Evolutionary conservation across 2,888 invertebrate genomes (phyloP).

Genomic region (Homarus gammarus): DNA sequence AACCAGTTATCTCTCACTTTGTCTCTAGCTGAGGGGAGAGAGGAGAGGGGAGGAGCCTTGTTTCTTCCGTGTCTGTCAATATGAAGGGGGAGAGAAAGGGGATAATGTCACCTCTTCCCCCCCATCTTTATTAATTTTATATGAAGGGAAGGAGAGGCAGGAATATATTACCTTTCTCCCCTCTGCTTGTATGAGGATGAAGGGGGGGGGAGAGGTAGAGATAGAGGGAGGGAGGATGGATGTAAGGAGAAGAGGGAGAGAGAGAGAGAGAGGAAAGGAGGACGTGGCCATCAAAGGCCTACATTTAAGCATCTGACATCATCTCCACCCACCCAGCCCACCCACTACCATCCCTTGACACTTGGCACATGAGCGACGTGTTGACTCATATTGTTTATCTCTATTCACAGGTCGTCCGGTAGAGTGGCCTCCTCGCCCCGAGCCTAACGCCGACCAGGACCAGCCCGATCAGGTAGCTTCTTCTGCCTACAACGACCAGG

Average conservation of each 20-base stretch:
- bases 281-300: too few relatives aligned
- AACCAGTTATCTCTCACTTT: too few relatives aligned
- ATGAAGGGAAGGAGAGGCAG: too few relatives aligned
- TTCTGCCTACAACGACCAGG: slow-evolving; percentile 9
- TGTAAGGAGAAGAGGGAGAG: slow-evolving; percentile 14
- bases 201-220: background rate
- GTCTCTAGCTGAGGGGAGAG: too few relatives aligned
- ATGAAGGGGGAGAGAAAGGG: too few relatives aligned
- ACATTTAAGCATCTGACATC: background rate
- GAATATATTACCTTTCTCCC: background rate
- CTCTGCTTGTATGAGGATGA: background rate
- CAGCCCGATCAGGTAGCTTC: slow-evolving; percentile 20
- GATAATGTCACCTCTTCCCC: too few relatives aligned
- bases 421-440: slow-evolving; percentile 69
- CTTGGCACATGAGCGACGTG: background rate
- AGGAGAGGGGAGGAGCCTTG: too few relatives aligned
- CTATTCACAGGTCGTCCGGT: slow-evolving; percentile 65
- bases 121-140: too few relatives aligned
- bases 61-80: too few relatives aligned
- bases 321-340: slow-evolving; percentile 2
- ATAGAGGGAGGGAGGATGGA: background rate
- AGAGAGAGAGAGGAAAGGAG: slow-evolving; percentile 28
- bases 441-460: slow-evolving; percentile 8
- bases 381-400: background rate
- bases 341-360: background rate